Base-by-base conservation (phyloP, 2,797 vertebrate species). In the Takifugu ocellatus region DNA sequence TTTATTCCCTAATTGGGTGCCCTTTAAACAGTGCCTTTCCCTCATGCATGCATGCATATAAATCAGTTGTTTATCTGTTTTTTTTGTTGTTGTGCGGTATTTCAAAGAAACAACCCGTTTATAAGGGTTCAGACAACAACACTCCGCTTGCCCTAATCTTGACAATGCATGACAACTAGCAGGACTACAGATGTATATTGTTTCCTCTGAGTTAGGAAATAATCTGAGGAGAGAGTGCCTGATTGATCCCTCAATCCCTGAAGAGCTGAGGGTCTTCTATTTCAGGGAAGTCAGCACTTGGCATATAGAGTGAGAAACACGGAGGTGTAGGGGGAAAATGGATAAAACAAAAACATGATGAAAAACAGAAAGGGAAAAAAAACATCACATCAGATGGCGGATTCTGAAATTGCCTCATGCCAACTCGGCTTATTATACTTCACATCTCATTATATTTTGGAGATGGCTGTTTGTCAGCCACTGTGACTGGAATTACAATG, bases 361-460 rank as follows among this genome's bases (percentile, higher is more conserved):
- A 76, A 54, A 76, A 65, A 53, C 46, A 54, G 52, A 62, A 47
- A 60, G 47, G 2, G 12, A 53, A 55, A 54, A 56, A 55, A 56
- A 46, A 44, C 4, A n/a, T 21, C 36, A 74, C 63, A 80, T 79
- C 65, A 74, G 60, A 75, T 21, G n/a, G 65, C 12, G 21, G 60
- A 77, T 76, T 82, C 68, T 73, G 59, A 84, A 85, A 83, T 79
- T 72, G 70, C 81, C 68, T 85, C 31, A 54, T 74, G 68, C 79
- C 82, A 67, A 64, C 68, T 81, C 71, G 72, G 77, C 77, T 85
- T 86, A 86, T 88, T 86, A 81, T 85, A 84, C 77, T 76, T 84
- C 77, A 75, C 73, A 81, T 87, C 83, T 87, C 83, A 86, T 88
- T 88, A 86, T 82, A 68, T 71, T 78, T 60, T 77, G 62, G 68